Base-by-base conservation (phyloP, 1,140 invertebrate species). In the Heliconius himera region DNA sequence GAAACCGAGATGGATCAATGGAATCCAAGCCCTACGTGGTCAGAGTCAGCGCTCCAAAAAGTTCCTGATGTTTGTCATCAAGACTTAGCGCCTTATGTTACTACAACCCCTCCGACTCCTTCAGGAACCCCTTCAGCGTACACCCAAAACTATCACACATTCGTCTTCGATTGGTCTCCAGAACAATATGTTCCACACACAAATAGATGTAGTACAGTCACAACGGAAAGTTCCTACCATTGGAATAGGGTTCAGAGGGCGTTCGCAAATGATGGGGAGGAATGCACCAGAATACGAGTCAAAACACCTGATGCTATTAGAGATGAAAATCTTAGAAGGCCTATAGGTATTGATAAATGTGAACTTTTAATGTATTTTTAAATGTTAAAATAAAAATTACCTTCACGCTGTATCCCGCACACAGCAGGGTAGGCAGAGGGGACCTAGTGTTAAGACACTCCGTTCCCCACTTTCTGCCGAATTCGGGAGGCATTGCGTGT, bases 21-120 rank as follows among this genome's bases (percentile, higher is more conserved):
- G 97, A 97, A 97, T 91, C 97, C 97, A 33, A 97, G 96, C 93
- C 97, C 97, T 2, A 97, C 97, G 3, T 98, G 97, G 97, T 97
- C 97, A 0, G 97, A 98, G 88, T 96, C 97, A 0, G 95, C 95
- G 6, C 81, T 97, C 9, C 97, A 98, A 81, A 97, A 97, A 92
- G 96, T 98, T 72, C 97, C 97, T 1, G 96, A 98, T 84, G 96
- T 97, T 18, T 96, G 97, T 56, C 97, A 97, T 74, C 97, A 97
- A 85, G 97, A 98, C 79, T 92, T 98, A 8, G 97, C 97, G 89
- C 97, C 97, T 8, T 97, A 97, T 84, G 97, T 97, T 2, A 97
- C 97, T 2, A 97, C 96, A 8, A 97, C 97, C 0, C 97, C 97
- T 4, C 97, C 97, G 4, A 98, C 97, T 1, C 97, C 97, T 0